phyloP scores from a whole-genome alignment of 2,888 invertebrate genomes.

The Melanotus villosus region DNA sequence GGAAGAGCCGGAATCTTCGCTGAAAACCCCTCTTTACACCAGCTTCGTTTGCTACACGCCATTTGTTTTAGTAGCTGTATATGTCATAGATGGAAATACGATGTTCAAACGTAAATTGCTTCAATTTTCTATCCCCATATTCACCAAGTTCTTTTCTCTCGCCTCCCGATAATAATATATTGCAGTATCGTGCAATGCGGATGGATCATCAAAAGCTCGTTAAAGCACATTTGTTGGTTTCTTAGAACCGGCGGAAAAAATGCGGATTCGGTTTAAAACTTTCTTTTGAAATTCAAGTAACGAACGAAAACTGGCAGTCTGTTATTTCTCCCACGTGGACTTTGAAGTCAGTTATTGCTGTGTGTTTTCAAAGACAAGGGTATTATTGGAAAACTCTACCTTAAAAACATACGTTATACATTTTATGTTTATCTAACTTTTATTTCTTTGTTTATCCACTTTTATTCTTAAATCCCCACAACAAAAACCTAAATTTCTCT shows the following conservation, averaged over 20 bases:
- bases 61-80: constrained; percentile 43
- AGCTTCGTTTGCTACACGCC: constrained; percentile 37
- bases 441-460: too few relatives aligned
- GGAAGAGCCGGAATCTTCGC: constrained; percentile 26
- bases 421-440: too few relatives aligned
- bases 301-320: neutral
- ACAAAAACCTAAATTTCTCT: too few relatives aligned
- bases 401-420: neutral
- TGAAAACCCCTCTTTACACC: constrained; percentile 37
- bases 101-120: constrained; percentile 43
- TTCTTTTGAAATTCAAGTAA: constrained; percentile 10
- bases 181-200: neutral
- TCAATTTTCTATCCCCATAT: constrained; percentile 41
- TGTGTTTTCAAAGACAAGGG: constrained; percentile 15
- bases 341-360: neutral
- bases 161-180: neutral
- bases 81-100: constrained; percentile 44
- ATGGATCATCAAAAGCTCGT: constrained; percentile 30
- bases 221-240: constrained; percentile 16
- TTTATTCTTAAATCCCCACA: too few relatives aligned
- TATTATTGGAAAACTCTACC: neutral
- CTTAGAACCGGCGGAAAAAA: neutral
- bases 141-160: constrained; percentile 16
- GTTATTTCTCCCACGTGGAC: constrained; percentile 19
- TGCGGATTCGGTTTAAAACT: neutral